A percentile compares a stretch with the other conserved stretches of the same genome.
Evolutionary conservation across 1,140 invertebrate genomes (phyloP).

Genomic region (Mizuhopecten yessoensis): DNA sequence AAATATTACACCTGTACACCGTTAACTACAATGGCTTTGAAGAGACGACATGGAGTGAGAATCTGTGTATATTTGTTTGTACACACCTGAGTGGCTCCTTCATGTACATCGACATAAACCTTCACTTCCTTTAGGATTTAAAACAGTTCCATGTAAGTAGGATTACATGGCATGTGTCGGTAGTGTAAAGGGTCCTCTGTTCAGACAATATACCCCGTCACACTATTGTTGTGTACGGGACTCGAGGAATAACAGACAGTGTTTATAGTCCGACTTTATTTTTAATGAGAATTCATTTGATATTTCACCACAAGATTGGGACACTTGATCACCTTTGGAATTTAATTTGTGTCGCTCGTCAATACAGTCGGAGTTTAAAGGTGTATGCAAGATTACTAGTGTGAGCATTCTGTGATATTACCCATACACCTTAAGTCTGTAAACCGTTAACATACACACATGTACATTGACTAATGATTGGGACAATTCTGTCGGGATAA

Average conservation of each 20-base stretch:
- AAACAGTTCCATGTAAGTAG: neutral
- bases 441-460: neutral
- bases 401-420: neutral
- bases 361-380: neutral
- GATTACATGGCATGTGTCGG: neutral
- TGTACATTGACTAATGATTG: neutral
- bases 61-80: slow-evolving; percentile 26
- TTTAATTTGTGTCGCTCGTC: neutral
- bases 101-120: neutral
- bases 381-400: neutral
- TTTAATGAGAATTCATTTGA: neutral
- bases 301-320: neutral
- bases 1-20: too few species aligned
- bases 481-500: neutral
- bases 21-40: neutral
- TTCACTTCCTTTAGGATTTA: neutral
- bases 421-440: neutral
- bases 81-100: neutral
- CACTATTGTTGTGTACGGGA: neutral
- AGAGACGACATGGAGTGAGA: slow-evolving; percentile 22
- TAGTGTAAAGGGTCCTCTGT: neutral
- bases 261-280: neutral
- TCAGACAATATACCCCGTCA: neutral
- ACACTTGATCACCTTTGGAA: neutral
- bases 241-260: neutral